Evolutionary conservation across 30 jellyfish, hydroid and myxozoan genomes (phyloP), one percentile per base, ranked within the genome.

Genomic region (Pelagia noctiluca): DNA sequence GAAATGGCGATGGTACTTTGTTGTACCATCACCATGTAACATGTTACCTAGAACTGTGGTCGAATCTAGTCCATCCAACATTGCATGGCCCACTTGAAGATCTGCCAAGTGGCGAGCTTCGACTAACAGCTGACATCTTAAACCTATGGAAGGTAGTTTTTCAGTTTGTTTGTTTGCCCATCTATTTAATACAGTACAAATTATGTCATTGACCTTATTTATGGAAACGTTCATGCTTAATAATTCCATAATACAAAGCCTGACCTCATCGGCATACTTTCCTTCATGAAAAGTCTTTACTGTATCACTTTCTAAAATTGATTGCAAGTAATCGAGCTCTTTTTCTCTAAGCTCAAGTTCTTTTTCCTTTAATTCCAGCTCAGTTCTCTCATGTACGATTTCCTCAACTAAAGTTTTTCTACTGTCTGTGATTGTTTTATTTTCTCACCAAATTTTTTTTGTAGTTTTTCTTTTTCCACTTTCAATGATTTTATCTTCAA

Each of bases 1-100:
- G 31, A 33, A 67, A 30, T 78, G 85, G 28, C 85, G 52, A 46
- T 76, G 53, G n/a, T 76, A 76, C 1, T 76, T 76, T 16, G 75
- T 49, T 5, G 87, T 76, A 19, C 84, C 87, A 76, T 76, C 88
- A n/a, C 88, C 88, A 34, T 76, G 84, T 18, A 50, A 66, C 24
- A 37, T 26, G 52, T 76, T 76, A 23, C 85, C 60, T 28, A 49
- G 19, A 10, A 19, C 26, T 49, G 19, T 21, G 13, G 25, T 26
- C 11, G 12, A 4, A 10, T 60, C 72, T 10, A 60, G 21, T 5
- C 21, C 31, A 49, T 76, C 86, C 16, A 26, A 11, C 78, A 72
- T 35, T 5, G 85, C 31, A 16, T 72, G 35, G 32, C 80, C 82
- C 5, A 72, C 26, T 47, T 72, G 57, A 42, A 42, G 8, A 42